Evolutionary conservation across 2,888 invertebrate genomes (phyloP).

Genomic region (Dolichomitus sp.): DNA sequence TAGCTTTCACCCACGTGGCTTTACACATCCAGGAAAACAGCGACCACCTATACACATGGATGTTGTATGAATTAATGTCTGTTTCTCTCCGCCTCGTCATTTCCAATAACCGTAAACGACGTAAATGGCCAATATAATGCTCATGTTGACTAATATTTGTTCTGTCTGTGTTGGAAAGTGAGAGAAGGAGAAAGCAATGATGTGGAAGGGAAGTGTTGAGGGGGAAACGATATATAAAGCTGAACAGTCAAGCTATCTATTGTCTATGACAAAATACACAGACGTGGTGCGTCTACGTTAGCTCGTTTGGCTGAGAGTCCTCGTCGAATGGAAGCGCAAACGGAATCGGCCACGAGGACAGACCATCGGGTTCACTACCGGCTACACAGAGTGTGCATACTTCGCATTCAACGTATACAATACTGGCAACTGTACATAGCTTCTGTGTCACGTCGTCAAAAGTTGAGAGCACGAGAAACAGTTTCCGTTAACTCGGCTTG

Average conservation of each 20-base stretch:
- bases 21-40: background rate
- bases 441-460: background rate
- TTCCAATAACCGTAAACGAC: constrained; percentile 58
- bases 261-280: constrained; percentile 40
- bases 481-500: background rate
- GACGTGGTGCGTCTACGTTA: background rate
- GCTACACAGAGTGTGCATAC: background rate
- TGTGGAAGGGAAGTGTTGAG: background rate
- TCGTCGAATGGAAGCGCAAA: constrained; percentile 53
- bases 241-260: constrained; percentile 3
- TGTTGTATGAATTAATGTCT: constrained; percentile 36
- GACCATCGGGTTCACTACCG: background rate
- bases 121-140: constrained; percentile 38
- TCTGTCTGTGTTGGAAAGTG: constrained; percentile 1
- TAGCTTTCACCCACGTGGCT: constrained; percentile 3
- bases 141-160: constrained; percentile 19
- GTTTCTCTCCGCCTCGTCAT: constrained; percentile 44
- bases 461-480: background rate
- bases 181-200: constrained; percentile 17
- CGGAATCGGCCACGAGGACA: constrained; percentile 47
- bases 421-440: background rate
- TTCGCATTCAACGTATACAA: background rate
- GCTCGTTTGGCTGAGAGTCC: background rate
- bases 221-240: background rate
- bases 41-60: background rate